phyloP scores from a whole-genome alignment of 2,888 invertebrate species.

The Dastarcus helophoroides region DNA sequence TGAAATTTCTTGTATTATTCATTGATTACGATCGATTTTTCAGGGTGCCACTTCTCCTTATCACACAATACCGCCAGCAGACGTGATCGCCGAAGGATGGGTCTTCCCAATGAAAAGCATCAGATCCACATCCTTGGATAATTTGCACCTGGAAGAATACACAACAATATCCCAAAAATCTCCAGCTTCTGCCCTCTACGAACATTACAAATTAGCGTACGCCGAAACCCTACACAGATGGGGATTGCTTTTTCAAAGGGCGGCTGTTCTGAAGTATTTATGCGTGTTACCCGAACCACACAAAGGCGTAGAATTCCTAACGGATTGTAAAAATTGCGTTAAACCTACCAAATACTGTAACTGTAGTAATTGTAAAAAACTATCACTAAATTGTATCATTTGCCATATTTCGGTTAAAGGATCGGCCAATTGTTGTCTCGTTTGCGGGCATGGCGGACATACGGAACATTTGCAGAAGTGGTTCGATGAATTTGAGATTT shows the following conservation, averaged over 20 bases:
- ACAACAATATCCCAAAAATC: constrained; percentile 21
- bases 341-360: constrained; percentile 54
- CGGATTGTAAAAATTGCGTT: constrained; percentile 60
- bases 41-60: constrained; percentile 77
- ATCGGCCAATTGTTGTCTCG: constrained; percentile 71
- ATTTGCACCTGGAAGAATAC: constrained; percentile 41
- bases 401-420: constrained; percentile 81
- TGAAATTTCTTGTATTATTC: too few species aligned
- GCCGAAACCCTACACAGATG: constrained; percentile 71
- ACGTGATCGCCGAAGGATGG: constrained; percentile 69
- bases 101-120: constrained; percentile 58
- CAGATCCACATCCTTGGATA: constrained; percentile 75
- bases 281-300: constrained; percentile 35
- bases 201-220: constrained; percentile 76
- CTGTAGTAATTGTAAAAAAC: constrained; percentile 61
- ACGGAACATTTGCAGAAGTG: constrained; percentile 72
- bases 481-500: constrained; percentile 65
- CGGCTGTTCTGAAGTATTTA: constrained; percentile 52
- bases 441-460: constrained; percentile 92
- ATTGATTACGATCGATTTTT: too few species aligned
- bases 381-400: constrained; percentile 68
- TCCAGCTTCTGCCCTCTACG: constrained; percentile 48
- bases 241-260: constrained; percentile 36
- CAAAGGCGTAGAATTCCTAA: constrained; percentile 56
- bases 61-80: constrained; percentile 69